Evolutionary conservation across 2,888 invertebrate species (phyloP).

Genomic region (Drosophila mayaguana): DNA sequence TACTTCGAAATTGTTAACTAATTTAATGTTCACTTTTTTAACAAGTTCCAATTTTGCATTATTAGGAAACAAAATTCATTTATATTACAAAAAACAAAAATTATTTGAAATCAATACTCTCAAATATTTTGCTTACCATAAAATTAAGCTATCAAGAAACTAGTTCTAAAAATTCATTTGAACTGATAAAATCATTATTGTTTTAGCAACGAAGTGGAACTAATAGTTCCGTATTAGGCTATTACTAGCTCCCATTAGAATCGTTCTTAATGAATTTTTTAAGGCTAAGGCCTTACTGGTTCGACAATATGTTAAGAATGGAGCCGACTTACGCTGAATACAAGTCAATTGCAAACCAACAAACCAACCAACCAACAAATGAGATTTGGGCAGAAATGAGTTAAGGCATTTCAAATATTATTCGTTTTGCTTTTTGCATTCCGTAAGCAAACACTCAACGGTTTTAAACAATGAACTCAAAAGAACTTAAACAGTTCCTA

Average conservation of each 20-base stretch:
- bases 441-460: constrained; percentile 29
- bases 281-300: no score
- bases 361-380: not conserved
- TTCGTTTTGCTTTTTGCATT: not conserved
- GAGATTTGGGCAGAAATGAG: not conserved
- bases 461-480: constrained; percentile 63
- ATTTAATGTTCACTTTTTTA: no score
- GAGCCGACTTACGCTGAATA: not conserved
- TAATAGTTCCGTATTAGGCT: not conserved
- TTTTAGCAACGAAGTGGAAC: not conserved
- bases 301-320: not conserved
- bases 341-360: not conserved
- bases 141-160: not conserved
- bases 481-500: constrained; percentile 68
- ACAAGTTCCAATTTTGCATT: no score
- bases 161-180: not conserved
- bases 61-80: no score
- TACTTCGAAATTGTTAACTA: no score
- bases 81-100: no score
- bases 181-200: not conserved
- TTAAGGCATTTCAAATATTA: constrained; percentile 3
- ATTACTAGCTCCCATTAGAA: not conserved
- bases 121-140: not conserved
- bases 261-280: not conserved
- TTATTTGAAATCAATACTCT: no score